Conservation (phyloP, 2,797 vertebrate genomes). For the Chloroceryle amazona region DNA sequence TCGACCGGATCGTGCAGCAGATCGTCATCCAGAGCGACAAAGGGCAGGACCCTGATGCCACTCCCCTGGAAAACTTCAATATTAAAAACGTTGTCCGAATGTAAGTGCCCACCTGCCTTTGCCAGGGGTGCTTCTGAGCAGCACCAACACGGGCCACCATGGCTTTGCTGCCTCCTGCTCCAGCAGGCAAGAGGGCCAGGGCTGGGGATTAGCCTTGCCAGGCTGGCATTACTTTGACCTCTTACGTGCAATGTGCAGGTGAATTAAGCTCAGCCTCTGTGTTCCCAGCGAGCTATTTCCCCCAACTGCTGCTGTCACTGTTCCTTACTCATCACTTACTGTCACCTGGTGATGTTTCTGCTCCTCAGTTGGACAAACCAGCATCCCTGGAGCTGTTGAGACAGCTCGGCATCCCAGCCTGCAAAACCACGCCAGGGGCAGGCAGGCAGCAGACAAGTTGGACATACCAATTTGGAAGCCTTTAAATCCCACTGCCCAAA, state of each 20-base stretch:
- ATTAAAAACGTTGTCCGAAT: constrained; percentile 98
- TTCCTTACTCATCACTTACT: background rate
- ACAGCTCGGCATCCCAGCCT: background rate
- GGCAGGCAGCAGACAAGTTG: background rate
- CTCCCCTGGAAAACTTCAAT: constrained; percentile 98
- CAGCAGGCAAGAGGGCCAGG: fast-evolving
- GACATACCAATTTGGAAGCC: background rate
- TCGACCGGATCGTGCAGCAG: constrained; percentile 98
- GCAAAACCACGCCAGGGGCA: background rate
- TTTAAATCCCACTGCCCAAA: background rate
- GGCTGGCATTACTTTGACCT: background rate
- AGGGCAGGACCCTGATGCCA: constrained; percentile 95
- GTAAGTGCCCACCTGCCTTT: constrained; percentile 81
- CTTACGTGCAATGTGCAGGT: background rate
- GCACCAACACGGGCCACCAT: fast-evolving
- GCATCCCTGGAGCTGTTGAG: background rate
- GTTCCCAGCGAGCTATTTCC: background rate
- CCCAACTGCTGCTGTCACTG: background rate
- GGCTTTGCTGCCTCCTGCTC: background rate
- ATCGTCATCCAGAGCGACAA: constrained; percentile 98
- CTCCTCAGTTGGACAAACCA: fast-evolving
- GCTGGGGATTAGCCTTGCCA: background rate
- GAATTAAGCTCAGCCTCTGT: background rate
- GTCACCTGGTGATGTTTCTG: background rate
- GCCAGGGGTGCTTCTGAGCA: background rate